Evolutionary conservation across 1,140 invertebrate genomes (phyloP).

Genomic region (Macrostomum lignano): DNA sequence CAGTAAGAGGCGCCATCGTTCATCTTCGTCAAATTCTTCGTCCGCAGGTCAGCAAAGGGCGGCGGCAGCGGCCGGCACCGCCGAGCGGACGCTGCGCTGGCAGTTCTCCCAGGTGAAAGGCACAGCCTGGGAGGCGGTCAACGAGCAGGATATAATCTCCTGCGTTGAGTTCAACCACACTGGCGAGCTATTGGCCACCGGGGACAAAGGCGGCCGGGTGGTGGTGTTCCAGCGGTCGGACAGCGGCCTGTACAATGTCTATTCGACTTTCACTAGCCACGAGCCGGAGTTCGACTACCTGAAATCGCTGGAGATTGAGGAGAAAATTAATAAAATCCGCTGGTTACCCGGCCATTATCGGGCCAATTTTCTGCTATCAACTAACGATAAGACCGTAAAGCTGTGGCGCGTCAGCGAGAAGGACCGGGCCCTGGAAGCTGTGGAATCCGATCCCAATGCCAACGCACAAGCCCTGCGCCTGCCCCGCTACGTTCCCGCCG

Average conservation of each 20-base stretch:
- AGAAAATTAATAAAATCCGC: conserved; percentile 98
- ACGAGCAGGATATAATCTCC: conserved; percentile 92
- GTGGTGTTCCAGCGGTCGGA: conserved; percentile 85
- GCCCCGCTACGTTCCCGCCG: neutral
- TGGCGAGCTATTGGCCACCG: conserved; percentile 86
- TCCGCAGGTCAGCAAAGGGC: too few species aligned
- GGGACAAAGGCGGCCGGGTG: conserved; percentile 91
- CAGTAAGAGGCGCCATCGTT: too few species aligned
- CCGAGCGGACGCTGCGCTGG: conserved; percentile 70
- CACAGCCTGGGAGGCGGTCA: conserved; percentile 87
- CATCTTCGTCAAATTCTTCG: too few species aligned
- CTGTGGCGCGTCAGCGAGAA: conserved; percentile 59
- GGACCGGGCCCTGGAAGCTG: neutral
- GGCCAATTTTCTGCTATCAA: conserved; percentile 87
- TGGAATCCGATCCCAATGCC: neutral
- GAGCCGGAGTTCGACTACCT: conserved; percentile 99
- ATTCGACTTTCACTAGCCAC: conserved; percentile 97
- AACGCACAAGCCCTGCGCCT: conserved; percentile 3
- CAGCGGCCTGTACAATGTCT: conserved; percentile 55
- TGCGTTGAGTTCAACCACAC: conserved; percentile 98
- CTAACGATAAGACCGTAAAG: conserved; percentile 61
- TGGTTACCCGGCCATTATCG: conserved; percentile 91
- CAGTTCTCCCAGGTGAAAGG: conserved; percentile 99
- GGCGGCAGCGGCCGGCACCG: too few species aligned
- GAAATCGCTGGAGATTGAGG: conserved; percentile 97